Percentiles rank a stretch among this genome's conserved stretches.
These are phyloP conservation scores for Ennomos erosarius DNA, from an alignment of 2,888 invertebrate species.

Conservation along the genomic window DNA sequence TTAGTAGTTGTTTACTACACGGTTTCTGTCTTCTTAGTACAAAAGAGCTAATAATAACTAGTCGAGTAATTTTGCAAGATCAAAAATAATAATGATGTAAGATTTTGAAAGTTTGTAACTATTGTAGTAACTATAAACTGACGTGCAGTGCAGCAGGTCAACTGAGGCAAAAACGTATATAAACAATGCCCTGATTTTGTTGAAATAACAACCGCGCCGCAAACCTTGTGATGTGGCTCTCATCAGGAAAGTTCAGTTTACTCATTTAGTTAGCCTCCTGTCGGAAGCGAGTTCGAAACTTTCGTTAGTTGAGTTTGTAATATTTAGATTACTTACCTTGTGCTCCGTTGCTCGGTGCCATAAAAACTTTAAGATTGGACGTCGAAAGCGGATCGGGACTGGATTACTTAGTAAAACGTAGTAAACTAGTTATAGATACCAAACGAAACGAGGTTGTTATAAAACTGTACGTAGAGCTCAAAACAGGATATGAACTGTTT, in stretches of 20 bases:
- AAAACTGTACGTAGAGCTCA: conserved; percentile 1
- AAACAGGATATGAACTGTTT: neutral
- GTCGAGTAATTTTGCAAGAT: no score
- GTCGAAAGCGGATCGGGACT: conserved; percentile 18
- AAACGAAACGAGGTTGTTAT: conserved; percentile 7
- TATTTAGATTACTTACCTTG: conserved; percentile 24
- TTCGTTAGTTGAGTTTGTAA: conserved; percentile 19
- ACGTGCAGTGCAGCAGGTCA: no score
- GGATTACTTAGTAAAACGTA: conserved; percentile 13
- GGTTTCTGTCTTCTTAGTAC: no score
- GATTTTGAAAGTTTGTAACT: no score
- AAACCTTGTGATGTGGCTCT: no score
- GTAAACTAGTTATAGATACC: conserved; percentile 31
- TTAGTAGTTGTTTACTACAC: no score
- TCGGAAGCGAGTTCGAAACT: conserved; percentile 16
- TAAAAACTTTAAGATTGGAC: conserved; percentile 31
- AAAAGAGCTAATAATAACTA: no score
- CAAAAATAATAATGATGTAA: no score
- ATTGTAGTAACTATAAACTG: no score
- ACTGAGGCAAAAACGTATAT: no score
- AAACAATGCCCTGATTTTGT: no score
- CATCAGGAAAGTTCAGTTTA: conserved; percentile 5
- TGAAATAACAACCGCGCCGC: no score
- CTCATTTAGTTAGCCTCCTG: conserved; percentile 13
- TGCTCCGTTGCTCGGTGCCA: conserved; percentile 10